These are phyloP conservation scores for Tragelaphus strepsiceros DNA, from an alignment of 2,113 vertebrate species.

Conservation along the genomic window DNA sequence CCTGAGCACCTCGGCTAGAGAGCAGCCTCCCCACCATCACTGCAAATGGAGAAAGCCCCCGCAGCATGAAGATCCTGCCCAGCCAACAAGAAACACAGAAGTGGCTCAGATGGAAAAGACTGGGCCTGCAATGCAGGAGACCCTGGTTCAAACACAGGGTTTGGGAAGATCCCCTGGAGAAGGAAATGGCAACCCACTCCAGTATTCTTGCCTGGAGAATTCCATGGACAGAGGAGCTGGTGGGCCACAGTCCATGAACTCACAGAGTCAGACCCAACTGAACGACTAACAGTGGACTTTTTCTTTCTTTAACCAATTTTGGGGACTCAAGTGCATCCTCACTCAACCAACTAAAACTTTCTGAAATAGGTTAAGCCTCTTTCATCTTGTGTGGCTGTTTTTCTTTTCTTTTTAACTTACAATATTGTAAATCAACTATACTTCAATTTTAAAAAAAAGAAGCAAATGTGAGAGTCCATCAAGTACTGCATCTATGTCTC, in stretches of 20 bases:
- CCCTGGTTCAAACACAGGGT: not conserved
- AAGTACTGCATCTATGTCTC: not conserved
- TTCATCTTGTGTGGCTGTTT: not conserved
- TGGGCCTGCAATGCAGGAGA: not conserved
- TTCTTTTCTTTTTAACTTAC: not conserved
- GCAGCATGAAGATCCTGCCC: no score
- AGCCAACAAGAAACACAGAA: no score
- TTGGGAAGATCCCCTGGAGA: not conserved
- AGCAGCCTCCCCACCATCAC: no score
- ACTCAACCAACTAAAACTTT: not conserved
- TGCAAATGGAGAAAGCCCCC: no score
- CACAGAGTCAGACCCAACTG: not conserved
- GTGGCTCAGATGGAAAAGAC: not conserved
- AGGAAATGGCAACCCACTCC: not conserved
- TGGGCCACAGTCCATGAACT: not conserved
- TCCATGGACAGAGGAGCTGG: no score
- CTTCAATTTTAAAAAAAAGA: not conserved
- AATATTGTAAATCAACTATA: not conserved
- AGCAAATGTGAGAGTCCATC: not conserved
- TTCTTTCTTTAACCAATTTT: not conserved
- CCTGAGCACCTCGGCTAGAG: no score
- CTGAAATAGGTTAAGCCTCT: not conserved
- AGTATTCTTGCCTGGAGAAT: not conserved
- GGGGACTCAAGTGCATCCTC: no score
- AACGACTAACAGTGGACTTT: fast-evolving